Base-by-base conservation (phyloP, 2,797 vertebrate species). In the Triplophysa yarkandensis region DNA sequence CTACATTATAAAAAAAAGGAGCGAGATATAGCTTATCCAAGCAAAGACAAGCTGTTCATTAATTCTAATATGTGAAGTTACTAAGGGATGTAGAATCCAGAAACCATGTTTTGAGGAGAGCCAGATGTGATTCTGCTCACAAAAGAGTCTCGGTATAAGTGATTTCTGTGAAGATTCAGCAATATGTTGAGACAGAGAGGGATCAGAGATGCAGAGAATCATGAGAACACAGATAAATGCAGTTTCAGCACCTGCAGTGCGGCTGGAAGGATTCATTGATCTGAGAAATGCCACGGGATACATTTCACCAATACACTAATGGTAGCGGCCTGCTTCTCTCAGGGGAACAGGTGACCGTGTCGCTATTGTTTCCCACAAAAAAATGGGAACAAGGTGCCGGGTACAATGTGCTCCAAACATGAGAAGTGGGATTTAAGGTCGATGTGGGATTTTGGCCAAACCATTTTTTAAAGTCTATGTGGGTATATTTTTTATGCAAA, bases 171-270 rank as follows among this genome's bases (percentile, higher is more conserved):
- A 50, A 43, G 57, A 19, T 1, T 27, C 21, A 64, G 4, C 25
- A 27, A 13, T 19, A 58, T 46, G 32, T 10, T 48, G 25, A 66
- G 52, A 48, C 19, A 61, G 39, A 46, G 43, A 23, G 43, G 39
- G 76, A 55, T 77, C 63, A 73, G 43, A 63, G 30, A 60, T 67
- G 63, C 16, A 66, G 36, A 28, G 71, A 72, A 36, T 74, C 71
- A 76, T 73, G 54, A 61, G 52, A 68, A 41, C 52, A 32, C 28
- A 67, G 74, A 39, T 76, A 81, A 82, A 68, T 74, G 62, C 73
- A 74, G 70, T 19, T 77, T 83, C 77, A 81, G 77, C 81, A 77
- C 65, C 79, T 81, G 81, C 79, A 78, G 77, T 82, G 81, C 81
- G 68, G 79, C 64, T 74, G 67, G 66, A 19, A 28, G 34, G n/a